Evolutionary conservation across 2,113 vertebrate species (phyloP).

Genomic region (Paramisgurnus dabryanus): DNA sequence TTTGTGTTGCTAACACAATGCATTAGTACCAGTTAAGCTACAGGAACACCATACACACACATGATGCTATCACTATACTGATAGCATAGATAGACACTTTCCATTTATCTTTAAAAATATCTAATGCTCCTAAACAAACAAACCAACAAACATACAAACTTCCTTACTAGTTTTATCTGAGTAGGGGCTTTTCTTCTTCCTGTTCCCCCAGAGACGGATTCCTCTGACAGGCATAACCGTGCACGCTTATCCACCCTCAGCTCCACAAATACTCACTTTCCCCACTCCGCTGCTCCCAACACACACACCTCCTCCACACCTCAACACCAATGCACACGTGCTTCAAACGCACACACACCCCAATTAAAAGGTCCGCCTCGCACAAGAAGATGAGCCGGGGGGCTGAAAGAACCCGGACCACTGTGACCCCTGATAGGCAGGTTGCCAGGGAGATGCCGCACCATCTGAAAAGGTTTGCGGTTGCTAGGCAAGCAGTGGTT

Average conservation of each 20-base stretch:
- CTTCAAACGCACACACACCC: constrained; percentile 21
- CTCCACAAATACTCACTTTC: constrained; percentile 20
- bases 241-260: constrained; percentile 26
- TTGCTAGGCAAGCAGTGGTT: constrained; percentile 37
- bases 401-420: constrained; percentile 45
- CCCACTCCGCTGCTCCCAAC: not conserved
- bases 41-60: no score
- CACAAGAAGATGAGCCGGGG: constrained; percentile 19
- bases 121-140: not conserved
- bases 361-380: constrained; percentile 13
- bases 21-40: no score
- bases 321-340: constrained; percentile 25
- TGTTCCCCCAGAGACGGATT: constrained; percentile 41
- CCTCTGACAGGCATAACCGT: constrained; percentile 38
- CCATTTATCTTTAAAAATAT: not conserved
- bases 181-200: not conserved
- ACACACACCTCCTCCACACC: constrained; percentile 16
- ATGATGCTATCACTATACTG: no score
- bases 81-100: not conserved
- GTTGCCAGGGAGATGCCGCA: constrained; percentile 53
- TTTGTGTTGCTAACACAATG: not conserved
- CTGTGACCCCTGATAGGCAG: constrained; percentile 48
- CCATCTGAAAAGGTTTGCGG: constrained; percentile 39
- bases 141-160: constrained; percentile 26
- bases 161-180: constrained; percentile 38